A percentile compares a stretch with the other conserved stretches of the same genome.
These are phyloP conservation scores for Pogonognathellus flavescens DNA, from an alignment of 1,140 invertebrate genomes.

Conservation along the genomic window DNA sequence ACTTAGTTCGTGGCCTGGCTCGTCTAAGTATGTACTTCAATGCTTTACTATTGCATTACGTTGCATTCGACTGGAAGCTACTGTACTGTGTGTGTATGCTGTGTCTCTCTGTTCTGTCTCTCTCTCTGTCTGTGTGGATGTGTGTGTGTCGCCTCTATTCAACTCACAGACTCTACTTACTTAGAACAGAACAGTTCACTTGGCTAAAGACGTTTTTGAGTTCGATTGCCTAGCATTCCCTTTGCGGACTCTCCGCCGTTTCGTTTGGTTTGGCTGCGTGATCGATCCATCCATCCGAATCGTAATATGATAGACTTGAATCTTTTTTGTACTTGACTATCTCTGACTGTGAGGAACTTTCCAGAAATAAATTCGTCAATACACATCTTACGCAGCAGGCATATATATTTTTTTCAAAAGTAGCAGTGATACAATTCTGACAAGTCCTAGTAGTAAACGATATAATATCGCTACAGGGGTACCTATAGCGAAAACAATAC, in stretches of 20 bases:
- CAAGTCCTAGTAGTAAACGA: too few species aligned
- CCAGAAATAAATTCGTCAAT: conserved; percentile 47
- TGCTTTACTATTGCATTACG: conserved; percentile 22
- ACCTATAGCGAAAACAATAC: too few species aligned
- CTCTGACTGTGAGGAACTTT: conserved; percentile 1
- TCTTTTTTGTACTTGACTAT: conserved; percentile 27
- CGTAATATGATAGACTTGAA: conserved; percentile 45
- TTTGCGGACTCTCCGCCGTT: conserved; percentile 13
- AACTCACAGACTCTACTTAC: neutral
- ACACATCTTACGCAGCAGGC: conserved; percentile 28
- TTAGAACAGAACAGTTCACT: conserved; percentile 22
- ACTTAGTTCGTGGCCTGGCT: conserved; percentile 11
- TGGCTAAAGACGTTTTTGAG: conserved; percentile 28
- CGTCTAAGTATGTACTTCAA: neutral
- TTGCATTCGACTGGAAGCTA: neutral
- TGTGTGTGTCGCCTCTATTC: neutral
- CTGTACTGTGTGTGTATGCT: neutral
- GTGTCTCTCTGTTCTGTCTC: neutral
- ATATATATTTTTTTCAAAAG: neutral
- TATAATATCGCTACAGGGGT: too few species aligned
- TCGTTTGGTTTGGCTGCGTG: conserved; percentile 43
- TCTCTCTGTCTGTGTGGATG: neutral
- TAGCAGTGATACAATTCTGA: too few species aligned
- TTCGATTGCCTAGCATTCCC: conserved; percentile 22
- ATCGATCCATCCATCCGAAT: conserved; percentile 46